These are phyloP conservation scores for Drosophila persimilis DNA, from an alignment of 1,140 invertebrate genomes.

Conservation along the genomic window DNA sequence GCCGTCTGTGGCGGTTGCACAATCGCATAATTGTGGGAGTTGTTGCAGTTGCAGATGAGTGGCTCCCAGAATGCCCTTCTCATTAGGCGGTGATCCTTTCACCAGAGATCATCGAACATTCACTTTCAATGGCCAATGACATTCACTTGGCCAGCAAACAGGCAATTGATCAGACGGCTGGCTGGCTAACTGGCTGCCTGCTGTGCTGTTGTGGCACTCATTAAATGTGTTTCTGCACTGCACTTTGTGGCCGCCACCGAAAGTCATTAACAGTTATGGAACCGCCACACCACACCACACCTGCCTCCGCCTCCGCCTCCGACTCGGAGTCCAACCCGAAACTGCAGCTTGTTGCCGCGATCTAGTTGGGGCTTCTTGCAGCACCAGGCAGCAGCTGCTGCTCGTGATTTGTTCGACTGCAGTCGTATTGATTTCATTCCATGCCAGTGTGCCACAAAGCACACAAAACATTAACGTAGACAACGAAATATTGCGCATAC, in stretches of 20 bases:
- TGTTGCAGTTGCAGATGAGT: slow-evolving; percentile 38
- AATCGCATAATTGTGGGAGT: slow-evolving; percentile 12
- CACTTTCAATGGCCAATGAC: slow-evolving; percentile 55
- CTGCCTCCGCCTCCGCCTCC: slow-evolving; percentile 26
- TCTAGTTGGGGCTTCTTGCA: slow-evolving; percentile 40
- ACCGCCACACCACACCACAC: slow-evolving; percentile 46
- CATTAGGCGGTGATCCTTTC: slow-evolving; percentile 47
- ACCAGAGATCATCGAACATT: slow-evolving; percentile 47
- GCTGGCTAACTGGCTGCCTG: slow-evolving; percentile 14
- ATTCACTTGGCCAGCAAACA: slow-evolving; percentile 41
- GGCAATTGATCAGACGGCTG: slow-evolving; percentile 37
- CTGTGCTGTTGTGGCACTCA: slow-evolving; percentile 36
- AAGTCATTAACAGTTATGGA: slow-evolving; percentile 68
- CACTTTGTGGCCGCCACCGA: slow-evolving; percentile 62
- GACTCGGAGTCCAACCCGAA: slow-evolving; percentile 5
- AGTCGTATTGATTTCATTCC: slow-evolving; percentile 55
- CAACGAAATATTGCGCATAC: slow-evolving; percentile 55
- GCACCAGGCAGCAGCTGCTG: slow-evolving; percentile 23
- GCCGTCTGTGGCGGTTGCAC: slow-evolving; percentile 25
- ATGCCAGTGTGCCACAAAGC: slow-evolving; percentile 36
- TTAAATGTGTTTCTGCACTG: slow-evolving; percentile 58
- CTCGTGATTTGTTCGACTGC: slow-evolving; percentile 68
- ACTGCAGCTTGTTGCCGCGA: slow-evolving; percentile 8
- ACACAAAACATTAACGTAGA: slow-evolving; percentile 1
- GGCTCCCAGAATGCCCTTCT: slow-evolving; percentile 22